These are phyloP conservation scores for Geopemphigus sp. DNA, from an alignment of 1,140 invertebrate genomes.

Conservation along the genomic window DNA sequence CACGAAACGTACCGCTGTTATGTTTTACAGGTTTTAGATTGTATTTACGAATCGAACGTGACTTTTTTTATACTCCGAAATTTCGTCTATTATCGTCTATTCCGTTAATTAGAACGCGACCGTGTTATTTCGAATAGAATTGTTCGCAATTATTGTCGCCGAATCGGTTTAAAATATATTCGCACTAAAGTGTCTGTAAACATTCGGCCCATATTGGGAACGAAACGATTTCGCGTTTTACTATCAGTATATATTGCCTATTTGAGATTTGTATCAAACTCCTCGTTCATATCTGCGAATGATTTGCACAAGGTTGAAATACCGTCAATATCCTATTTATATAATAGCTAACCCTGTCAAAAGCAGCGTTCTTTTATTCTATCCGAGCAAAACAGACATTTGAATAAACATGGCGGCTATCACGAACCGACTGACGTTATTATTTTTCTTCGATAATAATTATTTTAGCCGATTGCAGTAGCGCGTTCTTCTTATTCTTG, in stretches of 20 bases:
- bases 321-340: slow-evolving; percentile 39
- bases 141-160: no score
- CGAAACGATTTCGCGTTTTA: slow-evolving; percentile 20
- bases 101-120: no score
- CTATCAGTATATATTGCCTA: slow-evolving; percentile 12
- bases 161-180: no score
- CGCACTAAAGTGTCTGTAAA: no score
- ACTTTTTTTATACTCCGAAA: no score
- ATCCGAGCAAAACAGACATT: not conserved
- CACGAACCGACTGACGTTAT: not conserved
- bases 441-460: slow-evolving; percentile 4
- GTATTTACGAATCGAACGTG: no score
- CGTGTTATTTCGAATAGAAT: no score
- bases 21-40: no score
- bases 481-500: no score
- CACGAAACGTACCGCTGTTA: no score
- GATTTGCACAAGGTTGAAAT: slow-evolving; percentile 24
- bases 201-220: not conserved
- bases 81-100: no score
- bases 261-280: slow-evolving; percentile 20
- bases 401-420: slow-evolving; percentile 27
- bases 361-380: slow-evolving; percentile 30
- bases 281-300: not conserved
- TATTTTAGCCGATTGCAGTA: not conserved
- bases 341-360: slow-evolving; percentile 37